Evolutionary conservation across 2,888 invertebrate genomes (phyloP).

Genomic region (Lasioglossum calceatum): DNA sequence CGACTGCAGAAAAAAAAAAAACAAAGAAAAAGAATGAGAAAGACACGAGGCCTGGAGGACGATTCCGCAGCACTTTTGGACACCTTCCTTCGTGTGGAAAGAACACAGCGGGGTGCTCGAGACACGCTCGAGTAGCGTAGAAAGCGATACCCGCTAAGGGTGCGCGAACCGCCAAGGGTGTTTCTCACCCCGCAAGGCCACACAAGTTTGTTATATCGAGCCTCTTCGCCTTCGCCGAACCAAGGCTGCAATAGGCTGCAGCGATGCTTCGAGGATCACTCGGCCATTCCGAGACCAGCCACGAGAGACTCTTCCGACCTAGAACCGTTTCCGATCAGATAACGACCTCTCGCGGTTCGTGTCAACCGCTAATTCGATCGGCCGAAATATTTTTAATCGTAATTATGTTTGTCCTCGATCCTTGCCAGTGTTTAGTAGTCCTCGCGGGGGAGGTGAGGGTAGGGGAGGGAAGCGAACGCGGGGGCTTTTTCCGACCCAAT

Average conservation of each 20-base stretch:
- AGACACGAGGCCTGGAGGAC: background rate
- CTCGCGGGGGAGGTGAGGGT: too few species aligned
- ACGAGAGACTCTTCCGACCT: background rate
- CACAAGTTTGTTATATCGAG: constrained; percentile 1
- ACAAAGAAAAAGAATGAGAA: too few species aligned
- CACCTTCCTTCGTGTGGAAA: constrained; percentile 1
- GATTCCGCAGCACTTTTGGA: constrained; percentile 1
- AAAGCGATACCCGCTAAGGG: background rate
- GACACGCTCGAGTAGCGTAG: constrained; percentile 1
- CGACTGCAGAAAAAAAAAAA: background rate
- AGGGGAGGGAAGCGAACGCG: too few species aligned
- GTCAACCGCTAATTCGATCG: background rate
- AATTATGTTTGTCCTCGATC: background rate
- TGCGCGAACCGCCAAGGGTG: constrained; percentile 9
- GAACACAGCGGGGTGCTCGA: constrained; percentile 5
- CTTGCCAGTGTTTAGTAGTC: too few species aligned
- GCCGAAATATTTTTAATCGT: background rate
- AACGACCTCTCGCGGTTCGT: background rate
- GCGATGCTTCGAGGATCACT: constrained; percentile 13
- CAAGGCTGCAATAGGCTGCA: constrained; percentile 7
- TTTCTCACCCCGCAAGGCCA: constrained; percentile 8
- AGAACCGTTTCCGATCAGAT: constrained; percentile 7
- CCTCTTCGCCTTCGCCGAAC: background rate
- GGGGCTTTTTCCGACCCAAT: too few species aligned
- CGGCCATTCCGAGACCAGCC: background rate